Base-by-base conservation (phyloP, 2,888 invertebrate species). In the Linnaemya tessellans region DNA sequence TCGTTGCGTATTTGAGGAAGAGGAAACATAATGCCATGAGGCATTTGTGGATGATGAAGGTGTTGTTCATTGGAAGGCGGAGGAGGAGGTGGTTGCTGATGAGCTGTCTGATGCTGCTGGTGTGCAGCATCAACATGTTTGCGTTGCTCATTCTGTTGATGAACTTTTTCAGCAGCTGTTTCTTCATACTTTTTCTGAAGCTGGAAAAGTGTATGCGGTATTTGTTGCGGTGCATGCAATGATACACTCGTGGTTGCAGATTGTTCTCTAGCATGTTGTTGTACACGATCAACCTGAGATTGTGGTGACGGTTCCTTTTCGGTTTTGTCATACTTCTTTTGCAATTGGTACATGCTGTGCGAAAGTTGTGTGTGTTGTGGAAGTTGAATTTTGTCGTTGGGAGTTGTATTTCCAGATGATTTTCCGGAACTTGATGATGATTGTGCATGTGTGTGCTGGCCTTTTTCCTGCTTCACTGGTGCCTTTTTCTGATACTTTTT, bases 21-120 rank as follows among this genome's bases (percentile, higher is more conserved):
- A 18, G 91, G 91, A 80, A 92, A 92, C 91, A 92, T 91, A 10
- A 92, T 92, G 71, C 92, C 91, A 79, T 92, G 91, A 15, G 91
- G 88, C 92, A 92, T 91, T 87, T 92, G 91, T 41, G 91, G 89
- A 84, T 92, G 92, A 82, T 92, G 92, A 74, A 92, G 87, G 79
- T 92, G 92, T 78, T 90, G 91, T 70, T 92, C 92, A 18, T 90
- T 91, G 49, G 91, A 89, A 25, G 90, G 89, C 30, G 91, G 91
- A 67, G 91, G 91, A 56, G 89, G 89, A n/a, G 92, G 91, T 20
- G 91, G 91, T 86, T 89, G 89, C 56, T 89, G 89, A 82, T 89
- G 89, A 9, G 89, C 81, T 70, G 85, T 81, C 82, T 88, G 88
- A 70, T 91, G 92, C 65, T 91, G 91, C 65, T 90, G 90, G 71